Evolutionary conservation across 2,113 vertebrate genomes (phyloP), one percentile per base, ranked within the genome.

Genomic region (Corapipo altera): DNA sequence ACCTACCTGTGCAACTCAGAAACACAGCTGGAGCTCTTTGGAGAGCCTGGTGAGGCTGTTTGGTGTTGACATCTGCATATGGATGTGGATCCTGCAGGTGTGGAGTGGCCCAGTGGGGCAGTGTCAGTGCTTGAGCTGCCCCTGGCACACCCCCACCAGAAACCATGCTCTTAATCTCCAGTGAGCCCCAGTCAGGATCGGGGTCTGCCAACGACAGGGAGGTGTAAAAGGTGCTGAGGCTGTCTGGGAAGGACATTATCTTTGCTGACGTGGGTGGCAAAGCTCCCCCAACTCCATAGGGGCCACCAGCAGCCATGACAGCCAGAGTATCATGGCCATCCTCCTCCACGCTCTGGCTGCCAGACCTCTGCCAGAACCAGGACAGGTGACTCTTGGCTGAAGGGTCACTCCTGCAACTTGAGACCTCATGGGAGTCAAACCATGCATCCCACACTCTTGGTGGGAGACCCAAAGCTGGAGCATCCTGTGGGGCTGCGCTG

Each of bases 51-150:
- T 54, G 48, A 82, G 64, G 46, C 58, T 72, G 28, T 55, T 65
- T 57, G 72, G 66, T 2, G 2, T 6, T 28, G n/a, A 49, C 10
- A 35, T 15, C 37, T 3, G 3, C 55, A 44, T 17, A 22, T 0
- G 12, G 28, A 37, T n/a, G 51, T 0, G 0, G 35, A 77, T n/a
- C n/a, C 2, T 3, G 27, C 0, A 6, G 39, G 35, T 5, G 2
- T 9, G 6, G 21, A 57, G 44, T 6, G 18, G 32, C 9, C 73
- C 66, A 54, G n/a, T 27, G 32, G 37, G 37, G 28, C 43, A 65
- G 30, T 27, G 44, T 16, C 5, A 2, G 74, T 49, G 37, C 32
- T 41, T 41, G 37, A 77, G 37, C 72, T 67, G 28, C 19, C 33
- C 14, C 22, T 0, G 0, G 19, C 23, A 76, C 82, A 43, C 5